Conservation (phyloP, 2,797 vertebrate genomes). For the Lacerta viridis region DNA sequence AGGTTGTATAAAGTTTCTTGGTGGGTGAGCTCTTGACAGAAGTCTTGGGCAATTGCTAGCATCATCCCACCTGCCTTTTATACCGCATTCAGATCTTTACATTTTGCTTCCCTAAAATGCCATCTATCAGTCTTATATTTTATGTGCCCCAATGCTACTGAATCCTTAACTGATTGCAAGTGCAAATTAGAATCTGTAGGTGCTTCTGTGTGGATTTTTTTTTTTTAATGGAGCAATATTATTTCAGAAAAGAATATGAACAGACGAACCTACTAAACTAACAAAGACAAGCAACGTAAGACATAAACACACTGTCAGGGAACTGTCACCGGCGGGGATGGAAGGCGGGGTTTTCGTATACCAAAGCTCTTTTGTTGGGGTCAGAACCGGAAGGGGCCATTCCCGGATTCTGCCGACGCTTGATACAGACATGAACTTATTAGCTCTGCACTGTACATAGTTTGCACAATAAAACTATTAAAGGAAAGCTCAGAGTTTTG, state of each 20-base stretch:
- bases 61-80: background rate
- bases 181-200: conserved; percentile 7
- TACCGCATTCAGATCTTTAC: background rate
- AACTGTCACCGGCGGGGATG: no score
- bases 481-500: no score
- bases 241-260: background rate
- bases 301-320: no score
- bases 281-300: background rate
- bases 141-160: background rate
- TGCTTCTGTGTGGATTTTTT: background rate
- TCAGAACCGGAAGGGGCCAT: no score
- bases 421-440: no score
- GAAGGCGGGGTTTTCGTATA: no score
- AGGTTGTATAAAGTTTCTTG: background rate
- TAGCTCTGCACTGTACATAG: no score
- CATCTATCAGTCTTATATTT: background rate
- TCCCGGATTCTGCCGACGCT: no score
- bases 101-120: background rate
- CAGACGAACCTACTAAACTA: background rate
- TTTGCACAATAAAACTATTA: no score
- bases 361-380: no score
- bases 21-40: background rate
- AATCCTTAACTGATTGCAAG: background rate
- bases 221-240: background rate
- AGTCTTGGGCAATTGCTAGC: background rate